Conservation (phyloP, 2,113 vertebrate genomes). For the Engystomops pustulosus region DNA sequence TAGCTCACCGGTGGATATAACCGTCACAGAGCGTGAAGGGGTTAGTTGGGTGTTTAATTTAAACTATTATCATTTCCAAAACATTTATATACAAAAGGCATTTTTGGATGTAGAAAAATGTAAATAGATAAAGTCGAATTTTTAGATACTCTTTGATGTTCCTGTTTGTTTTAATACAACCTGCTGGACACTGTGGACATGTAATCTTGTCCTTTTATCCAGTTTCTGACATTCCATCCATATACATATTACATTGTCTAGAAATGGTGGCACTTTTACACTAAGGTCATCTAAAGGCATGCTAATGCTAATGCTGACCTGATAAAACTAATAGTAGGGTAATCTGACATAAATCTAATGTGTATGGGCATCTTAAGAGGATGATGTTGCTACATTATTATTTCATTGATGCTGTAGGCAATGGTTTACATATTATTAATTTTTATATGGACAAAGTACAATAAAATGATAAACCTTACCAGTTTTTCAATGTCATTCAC, state of each 20-base stretch:
- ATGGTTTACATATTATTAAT: neutral
- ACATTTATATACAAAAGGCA: no score
- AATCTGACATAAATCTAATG: neutral
- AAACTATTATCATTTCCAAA: no score
- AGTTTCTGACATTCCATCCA: slow-evolving; percentile 1
- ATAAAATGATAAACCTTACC: slow-evolving; percentile 66
- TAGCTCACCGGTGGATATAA: no score
- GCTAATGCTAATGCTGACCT: neutral
- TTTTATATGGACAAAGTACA: neutral
- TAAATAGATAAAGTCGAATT: neutral
- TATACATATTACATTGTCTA: neutral
- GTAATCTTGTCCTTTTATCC: slow-evolving; percentile 4
- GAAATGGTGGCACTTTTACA: neutral
- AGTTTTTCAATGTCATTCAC: slow-evolving; percentile 79
- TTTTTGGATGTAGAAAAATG: no score
- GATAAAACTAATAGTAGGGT: neutral
- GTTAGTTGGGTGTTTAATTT: no score
- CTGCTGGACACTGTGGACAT: neutral
- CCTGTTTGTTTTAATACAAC: neutral
- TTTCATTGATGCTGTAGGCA: neutral
- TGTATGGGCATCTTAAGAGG: no score
- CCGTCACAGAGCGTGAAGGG: no score
- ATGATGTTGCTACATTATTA: no score
- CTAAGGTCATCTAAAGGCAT: neutral
- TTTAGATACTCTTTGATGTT: neutral